Evolutionary conservation across 2,113 vertebrate species (phyloP).

Genomic region (Oncorhynchus clarkii): DNA sequence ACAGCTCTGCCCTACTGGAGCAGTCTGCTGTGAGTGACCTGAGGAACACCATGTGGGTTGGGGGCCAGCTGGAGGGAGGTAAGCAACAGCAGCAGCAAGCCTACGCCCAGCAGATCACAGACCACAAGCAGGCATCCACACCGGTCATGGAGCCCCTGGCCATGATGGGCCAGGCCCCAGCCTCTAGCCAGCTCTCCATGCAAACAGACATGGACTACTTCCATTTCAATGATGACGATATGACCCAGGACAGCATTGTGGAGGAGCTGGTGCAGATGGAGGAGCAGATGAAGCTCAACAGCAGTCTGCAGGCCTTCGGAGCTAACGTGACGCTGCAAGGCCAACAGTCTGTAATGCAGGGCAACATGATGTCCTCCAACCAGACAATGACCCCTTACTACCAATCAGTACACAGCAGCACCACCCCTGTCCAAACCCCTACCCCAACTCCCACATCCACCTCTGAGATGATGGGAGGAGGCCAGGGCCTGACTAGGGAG

Average conservation of each 20-base stretch:
- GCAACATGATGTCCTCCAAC: constrained; percentile 73
- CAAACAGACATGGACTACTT: constrained; percentile 87
- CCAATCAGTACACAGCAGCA: constrained; percentile 79
- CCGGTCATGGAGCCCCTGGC: constrained; percentile 47
- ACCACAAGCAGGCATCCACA: constrained; percentile 75
- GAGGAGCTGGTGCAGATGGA: constrained; percentile 99
- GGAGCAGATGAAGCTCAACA: constrained; percentile 94
- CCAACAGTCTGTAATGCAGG: constrained; percentile 71
- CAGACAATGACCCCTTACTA: constrained; percentile 78
- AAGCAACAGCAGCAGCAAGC: constrained; percentile 70
- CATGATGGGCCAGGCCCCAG: constrained; percentile 74
- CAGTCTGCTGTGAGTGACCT: constrained; percentile 75
- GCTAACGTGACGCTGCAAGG: constrained; percentile 76
- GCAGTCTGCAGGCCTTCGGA: constrained; percentile 77
- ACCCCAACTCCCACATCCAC: constrained; percentile 88
- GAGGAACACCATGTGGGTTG: constrained; percentile 80
- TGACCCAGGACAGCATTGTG: constrained; percentile 98
- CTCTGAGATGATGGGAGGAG: constrained; percentile 85
- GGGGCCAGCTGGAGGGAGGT: constrained; percentile 69
- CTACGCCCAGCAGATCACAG: constrained; percentile 76
- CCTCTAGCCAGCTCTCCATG: constrained; percentile 79
- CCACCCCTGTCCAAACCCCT: constrained; percentile 84
- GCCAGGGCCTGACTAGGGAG: constrained; percentile 82
- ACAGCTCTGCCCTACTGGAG: constrained; percentile 63
- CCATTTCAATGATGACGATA: constrained; percentile 93